These are phyloP conservation scores for Lordiphosa andalusiaca DNA, from an alignment of 2,888 invertebrate species.

Conservation along the genomic window DNA sequence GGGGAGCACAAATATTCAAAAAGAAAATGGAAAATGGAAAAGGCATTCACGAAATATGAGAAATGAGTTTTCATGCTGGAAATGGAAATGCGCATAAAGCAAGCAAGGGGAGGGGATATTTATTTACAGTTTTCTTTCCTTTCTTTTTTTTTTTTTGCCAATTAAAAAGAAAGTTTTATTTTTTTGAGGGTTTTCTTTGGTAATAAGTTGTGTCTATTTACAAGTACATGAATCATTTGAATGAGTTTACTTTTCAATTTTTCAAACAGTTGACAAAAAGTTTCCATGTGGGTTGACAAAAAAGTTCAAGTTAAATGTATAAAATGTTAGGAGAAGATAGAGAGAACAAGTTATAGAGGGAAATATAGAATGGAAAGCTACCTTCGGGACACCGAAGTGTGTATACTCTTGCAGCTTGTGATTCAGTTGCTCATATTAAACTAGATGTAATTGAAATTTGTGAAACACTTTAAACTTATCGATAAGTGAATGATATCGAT, in stretches of 20 bases:
- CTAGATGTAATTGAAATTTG: too few relatives aligned
- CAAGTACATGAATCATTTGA: conserved; percentile 4
- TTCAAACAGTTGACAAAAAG: conserved; percentile 32
- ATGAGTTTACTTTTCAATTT: conserved; percentile 36
- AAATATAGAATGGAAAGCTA: conserved; percentile 14
- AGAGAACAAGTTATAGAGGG: conserved; percentile 4
- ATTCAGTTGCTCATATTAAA: too few relatives aligned
- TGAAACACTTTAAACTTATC: too few relatives aligned
- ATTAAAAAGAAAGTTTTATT: conserved; percentile 12
- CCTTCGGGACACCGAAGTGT: too few relatives aligned
- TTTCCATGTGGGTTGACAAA: conserved; percentile 15
- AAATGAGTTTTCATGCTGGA: conserved; percentile 9
- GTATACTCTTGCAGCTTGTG: too few relatives aligned
- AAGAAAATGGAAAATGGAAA: background rate
- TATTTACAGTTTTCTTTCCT: conserved; percentile 19
- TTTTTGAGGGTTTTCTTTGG: background rate
- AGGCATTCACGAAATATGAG: background rate
- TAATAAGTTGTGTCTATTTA: background rate
- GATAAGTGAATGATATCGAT: too few relatives aligned
- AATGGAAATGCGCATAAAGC: background rate
- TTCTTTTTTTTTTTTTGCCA: conserved; percentile 6
- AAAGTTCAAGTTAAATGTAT: conserved; percentile 30
- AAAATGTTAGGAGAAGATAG: conserved; percentile 15
- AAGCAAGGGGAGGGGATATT: background rate
- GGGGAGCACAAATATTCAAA: background rate